These are phyloP conservation scores for Marmota flaviventris DNA, from an alignment of 2,113 vertebrate genomes.

Conservation along the genomic window DNA sequence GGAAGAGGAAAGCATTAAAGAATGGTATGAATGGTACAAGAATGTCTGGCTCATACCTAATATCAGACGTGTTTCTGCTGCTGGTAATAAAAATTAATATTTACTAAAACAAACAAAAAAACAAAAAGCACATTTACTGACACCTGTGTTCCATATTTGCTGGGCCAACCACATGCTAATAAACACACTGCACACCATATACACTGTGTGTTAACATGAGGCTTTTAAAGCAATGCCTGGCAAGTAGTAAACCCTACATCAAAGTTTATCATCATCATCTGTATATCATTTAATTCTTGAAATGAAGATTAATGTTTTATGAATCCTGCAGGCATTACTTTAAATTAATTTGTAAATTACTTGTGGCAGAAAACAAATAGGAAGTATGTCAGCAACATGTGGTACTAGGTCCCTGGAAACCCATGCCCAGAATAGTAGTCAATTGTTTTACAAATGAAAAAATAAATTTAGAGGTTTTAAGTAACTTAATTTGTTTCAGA, in stretches of 20 bases:
- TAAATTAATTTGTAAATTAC: background rate
- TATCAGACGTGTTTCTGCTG: background rate
- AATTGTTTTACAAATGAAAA: background rate
- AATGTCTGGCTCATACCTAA: background rate
- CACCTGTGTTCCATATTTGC: too few species aligned
- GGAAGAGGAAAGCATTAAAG: background rate
- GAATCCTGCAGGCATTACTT: background rate
- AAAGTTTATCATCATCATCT: background rate
- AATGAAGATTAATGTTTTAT: background rate
- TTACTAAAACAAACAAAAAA: background rate
- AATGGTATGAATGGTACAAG: background rate
- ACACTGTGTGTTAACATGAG: background rate
- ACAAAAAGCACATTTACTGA: background rate
- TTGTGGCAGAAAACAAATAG: constrained; percentile 3
- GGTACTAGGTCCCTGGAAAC: background rate
- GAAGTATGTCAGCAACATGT: background rate
- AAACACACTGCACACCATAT: background rate
- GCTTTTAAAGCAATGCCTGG: background rate
- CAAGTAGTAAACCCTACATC: background rate
- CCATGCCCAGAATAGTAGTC: background rate
- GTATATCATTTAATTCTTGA: background rate
- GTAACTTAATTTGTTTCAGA: background rate
- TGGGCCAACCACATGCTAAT: background rate
- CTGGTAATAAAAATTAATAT: background rate
- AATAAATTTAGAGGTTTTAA: background rate